These are phyloP conservation scores for Lipophrys pholis DNA, from an alignment of 2,113 vertebrate genomes.

Conservation along the genomic window DNA sequence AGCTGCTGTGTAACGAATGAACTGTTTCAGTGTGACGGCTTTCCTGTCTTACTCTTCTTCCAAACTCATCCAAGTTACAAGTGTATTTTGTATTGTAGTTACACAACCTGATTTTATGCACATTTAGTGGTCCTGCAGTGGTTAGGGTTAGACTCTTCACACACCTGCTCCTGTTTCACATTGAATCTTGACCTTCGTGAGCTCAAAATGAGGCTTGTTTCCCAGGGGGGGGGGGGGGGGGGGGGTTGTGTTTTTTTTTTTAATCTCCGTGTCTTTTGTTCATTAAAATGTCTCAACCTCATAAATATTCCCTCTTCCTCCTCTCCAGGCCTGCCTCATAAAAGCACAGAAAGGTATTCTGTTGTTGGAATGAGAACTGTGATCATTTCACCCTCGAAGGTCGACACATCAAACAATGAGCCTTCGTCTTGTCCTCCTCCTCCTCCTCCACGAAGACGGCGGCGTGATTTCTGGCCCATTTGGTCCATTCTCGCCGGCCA, in stretches of 20 bases:
- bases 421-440: background rate
- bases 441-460: background rate
- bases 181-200: conserved; percentile 47
- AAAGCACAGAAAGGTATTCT: conserved; percentile 4
- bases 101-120: too few relatives aligned
- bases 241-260: too few relatives aligned
- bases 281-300: conserved; percentile 26
- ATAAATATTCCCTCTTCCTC: conserved; percentile 30
- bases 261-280: conserved; percentile 66
- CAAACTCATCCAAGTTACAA: too few relatives aligned
- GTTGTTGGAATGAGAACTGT: background rate
- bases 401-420: conserved; percentile 1
- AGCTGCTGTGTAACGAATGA: too few relatives aligned
- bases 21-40: too few relatives aligned
- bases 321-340: background rate
- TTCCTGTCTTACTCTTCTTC: too few relatives aligned
- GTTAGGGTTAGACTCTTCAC: conserved; percentile 16
- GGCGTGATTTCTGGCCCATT: conserved; percentile 24
- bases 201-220: conserved; percentile 47
- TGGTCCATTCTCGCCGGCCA: conserved; percentile 6
- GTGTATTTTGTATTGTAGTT: too few relatives aligned
- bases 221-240: too few relatives aligned
- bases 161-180: conserved; percentile 30
- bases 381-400: background rate
- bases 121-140: too few relatives aligned